Base-by-base conservation (phyloP, 2,888 invertebrate genomes). In the Drosophila imparisetae region DNA sequence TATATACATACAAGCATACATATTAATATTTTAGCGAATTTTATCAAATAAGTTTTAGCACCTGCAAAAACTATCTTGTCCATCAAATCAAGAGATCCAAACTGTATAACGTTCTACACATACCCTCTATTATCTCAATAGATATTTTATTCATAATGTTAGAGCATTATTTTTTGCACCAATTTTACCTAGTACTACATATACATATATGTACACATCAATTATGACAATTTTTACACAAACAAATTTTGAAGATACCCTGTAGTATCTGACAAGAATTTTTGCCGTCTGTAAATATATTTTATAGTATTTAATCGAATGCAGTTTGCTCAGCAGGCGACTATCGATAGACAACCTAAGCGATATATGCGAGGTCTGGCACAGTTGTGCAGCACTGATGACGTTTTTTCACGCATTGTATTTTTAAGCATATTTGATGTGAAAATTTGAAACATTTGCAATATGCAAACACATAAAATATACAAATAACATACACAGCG, bases 361-460 rank as follows among this genome's bases (percentile, higher is more conserved):
- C 70, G 71, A 60, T 73, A 34, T 45, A 3, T 60, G 15, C 45
- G 38, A 55, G 57, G 75, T 78, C 66, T 72, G 81, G 81, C 69
- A 66, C 78, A 62, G 55, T 72, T 21, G 61, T 45, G 18, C 49
- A 73, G 65, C 67, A 48, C 72, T 82, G 81, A 83, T 82, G 81
- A 82, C 81, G 81, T 82, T 82, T 81, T 81, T 82, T 82, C 78
- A 75, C 81, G 71, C 66, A 68, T 75, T 82, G 69, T 81, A 82
- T 80, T 72, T 49, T 66, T 45, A 71, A 75, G 66, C 76, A 81
- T 81, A 79, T 84, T 87, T 78, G 66, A 77, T 80, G 83, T 88
- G 77, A 67, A 83, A 87, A 78, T 73, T 70, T 89, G 54, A 80
- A 76, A 54, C 69, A 80, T 70, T 87, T 73, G 80, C 85, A 86